These are phyloP conservation scores for Drosophila pegasa DNA, from an alignment of 2,888 invertebrate genomes.

Conservation along the genomic window DNA sequence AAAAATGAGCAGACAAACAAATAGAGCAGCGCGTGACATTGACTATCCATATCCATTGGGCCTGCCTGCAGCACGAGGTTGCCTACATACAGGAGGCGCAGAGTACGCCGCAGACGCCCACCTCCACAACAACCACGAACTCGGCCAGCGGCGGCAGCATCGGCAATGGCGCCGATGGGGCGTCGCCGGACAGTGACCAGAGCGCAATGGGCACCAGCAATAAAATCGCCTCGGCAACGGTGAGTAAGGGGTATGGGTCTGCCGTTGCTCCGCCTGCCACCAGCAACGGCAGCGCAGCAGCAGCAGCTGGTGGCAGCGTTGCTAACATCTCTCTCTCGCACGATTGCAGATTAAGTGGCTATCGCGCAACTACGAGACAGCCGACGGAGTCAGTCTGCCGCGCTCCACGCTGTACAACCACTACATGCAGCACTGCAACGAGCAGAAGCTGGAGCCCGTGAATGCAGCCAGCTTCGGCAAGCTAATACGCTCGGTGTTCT, in stretches of 20 bases:
- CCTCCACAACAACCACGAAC: constrained; percentile 86
- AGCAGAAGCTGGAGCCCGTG: constrained; percentile 97
- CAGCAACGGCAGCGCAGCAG: constrained; percentile 5
- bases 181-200: constrained; percentile 81
- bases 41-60: constrained; percentile 50
- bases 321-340: constrained; percentile 57
- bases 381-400: constrained; percentile 96
- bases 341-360: constrained; percentile 94
- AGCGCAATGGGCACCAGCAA: constrained; percentile 84
- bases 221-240: constrained; percentile 95
- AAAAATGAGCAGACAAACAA: neutral
- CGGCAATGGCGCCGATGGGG: constrained; percentile 74
- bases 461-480: constrained; percentile 99
- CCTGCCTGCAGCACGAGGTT: constrained; percentile 81
- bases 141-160: constrained; percentile 86
- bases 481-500: constrained; percentile 98
- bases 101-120: constrained; percentile 85
- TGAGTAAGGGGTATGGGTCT: constrained; percentile 86
- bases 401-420: constrained; percentile 98
- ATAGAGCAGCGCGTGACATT: constrained; percentile 39
- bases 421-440: constrained; percentile 97
- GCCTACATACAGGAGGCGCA: constrained; percentile 84
- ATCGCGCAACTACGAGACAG: constrained; percentile 98
- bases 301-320: constrained; percentile 25
- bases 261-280: constrained; percentile 30